Percentiles rank a stretch among this genome's conserved stretches.
These are phyloP conservation scores for Lates japonicus DNA, from an alignment of 2,797 vertebrate genomes.

Conservation along the genomic window DNA sequence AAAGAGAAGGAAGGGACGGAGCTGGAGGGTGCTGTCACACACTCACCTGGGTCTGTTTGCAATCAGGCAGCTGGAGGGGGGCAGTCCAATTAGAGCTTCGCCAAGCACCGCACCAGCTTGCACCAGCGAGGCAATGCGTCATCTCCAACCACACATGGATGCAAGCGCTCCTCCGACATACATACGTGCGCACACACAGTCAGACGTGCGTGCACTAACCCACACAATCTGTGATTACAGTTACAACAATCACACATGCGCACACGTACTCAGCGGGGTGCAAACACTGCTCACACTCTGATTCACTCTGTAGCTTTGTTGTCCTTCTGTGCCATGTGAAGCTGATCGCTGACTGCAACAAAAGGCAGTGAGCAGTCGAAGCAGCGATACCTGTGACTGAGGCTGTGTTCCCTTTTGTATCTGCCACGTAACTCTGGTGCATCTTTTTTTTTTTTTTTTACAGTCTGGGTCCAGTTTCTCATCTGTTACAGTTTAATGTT, in stretches of 20 bases:
- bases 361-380: no score
- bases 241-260: slow-evolving; percentile 48
- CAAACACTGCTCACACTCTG: slow-evolving; percentile 48
- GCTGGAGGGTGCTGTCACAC: slow-evolving; percentile 50
- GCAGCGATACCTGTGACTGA: slow-evolving; percentile 31
- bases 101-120: slow-evolving; percentile 31
- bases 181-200: slow-evolving; percentile 23
- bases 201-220: slow-evolving; percentile 33
- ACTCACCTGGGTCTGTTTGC: slow-evolving; percentile 80
- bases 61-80: slow-evolving; percentile 67
- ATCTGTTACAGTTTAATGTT: slow-evolving; percentile 44
- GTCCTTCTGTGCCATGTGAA: slow-evolving; percentile 56
- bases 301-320: slow-evolving; percentile 58
- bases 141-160: slow-evolving; percentile 50
- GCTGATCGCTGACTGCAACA: slow-evolving; percentile 19
- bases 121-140: slow-evolving; percentile 45
- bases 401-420: slow-evolving; percentile 11
- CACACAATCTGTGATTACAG: slow-evolving; percentile 62
- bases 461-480: slow-evolving; percentile 6
- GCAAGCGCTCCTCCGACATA: slow-evolving; percentile 26
- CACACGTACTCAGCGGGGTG: slow-evolving; percentile 40
- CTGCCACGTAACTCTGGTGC: slow-evolving; percentile 17
- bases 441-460: no score
- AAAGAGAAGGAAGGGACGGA: slow-evolving; percentile 14
- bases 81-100: slow-evolving; percentile 57